Evolutionary conservation across 1,140 invertebrate species (phyloP).

Genomic region (Drosophila albomicans): DNA sequence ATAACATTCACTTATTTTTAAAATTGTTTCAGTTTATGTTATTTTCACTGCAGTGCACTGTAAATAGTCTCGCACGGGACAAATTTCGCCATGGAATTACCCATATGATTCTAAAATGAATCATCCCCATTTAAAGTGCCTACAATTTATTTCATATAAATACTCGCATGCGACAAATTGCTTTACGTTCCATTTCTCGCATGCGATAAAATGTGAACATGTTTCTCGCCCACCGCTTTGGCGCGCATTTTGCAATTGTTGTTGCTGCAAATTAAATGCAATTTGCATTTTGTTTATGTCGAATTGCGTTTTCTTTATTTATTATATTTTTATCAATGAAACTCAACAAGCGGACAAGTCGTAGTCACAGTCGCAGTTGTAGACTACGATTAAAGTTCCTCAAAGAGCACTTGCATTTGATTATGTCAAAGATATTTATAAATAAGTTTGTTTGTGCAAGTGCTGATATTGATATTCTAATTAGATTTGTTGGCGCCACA

Average conservation of each 20-base stretch:
- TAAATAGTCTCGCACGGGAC: too few relatives aligned
- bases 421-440: neutral
- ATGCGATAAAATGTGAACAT: constrained; percentile 14
- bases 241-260: constrained; percentile 35
- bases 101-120: neutral
- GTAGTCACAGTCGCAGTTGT: constrained; percentile 43
- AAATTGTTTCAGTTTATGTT: too few relatives aligned
- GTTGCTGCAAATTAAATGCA: constrained; percentile 39
- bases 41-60: too few relatives aligned
- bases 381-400: constrained; percentile 28
- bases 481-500: constrained; percentile 65
- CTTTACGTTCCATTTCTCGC: neutral
- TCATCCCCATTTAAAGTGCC: neutral
- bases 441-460: constrained; percentile 8
- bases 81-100: too few relatives aligned
- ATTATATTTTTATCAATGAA: constrained; percentile 67
- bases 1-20: too few relatives aligned
- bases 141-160: constrained; percentile 10
- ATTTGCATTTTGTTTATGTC: constrained; percentile 61
- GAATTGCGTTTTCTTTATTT: constrained; percentile 24
- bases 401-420: neutral
- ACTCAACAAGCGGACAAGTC: constrained; percentile 20
- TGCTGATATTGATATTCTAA: constrained; percentile 58
- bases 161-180: constrained; percentile 18
- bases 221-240: neutral